Percentiles rank a stretch among this genome's conserved stretches.
phyloP scores from a whole-genome alignment of 2,113 vertebrate genomes.

The Peromyscus polionotus region DNA sequence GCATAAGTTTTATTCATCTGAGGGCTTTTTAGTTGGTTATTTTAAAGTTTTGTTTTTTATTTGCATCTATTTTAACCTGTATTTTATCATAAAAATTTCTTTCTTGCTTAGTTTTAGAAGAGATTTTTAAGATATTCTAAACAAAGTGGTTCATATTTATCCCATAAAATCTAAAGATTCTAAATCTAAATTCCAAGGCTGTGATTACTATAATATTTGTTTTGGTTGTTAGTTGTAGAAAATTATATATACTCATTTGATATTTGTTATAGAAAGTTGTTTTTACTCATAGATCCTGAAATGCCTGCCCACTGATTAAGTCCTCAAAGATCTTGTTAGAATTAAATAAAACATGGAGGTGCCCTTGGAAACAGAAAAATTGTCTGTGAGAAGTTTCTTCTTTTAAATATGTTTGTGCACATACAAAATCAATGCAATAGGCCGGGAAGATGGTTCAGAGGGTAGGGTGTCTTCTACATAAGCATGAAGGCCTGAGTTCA shows the following conservation, averaged over 20 bases:
- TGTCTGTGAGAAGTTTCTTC: neutral
- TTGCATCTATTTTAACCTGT: neutral
- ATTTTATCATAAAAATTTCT: neutral
- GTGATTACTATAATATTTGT: neutral
- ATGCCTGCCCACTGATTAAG: neutral
- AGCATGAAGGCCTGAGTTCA: neutral
- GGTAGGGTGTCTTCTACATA: neutral
- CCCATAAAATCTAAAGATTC: slow-evolving; percentile 13
- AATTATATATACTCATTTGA: slow-evolving; percentile 20
- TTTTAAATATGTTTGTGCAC: neutral
- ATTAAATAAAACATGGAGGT: neutral
- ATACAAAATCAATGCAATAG: neutral
- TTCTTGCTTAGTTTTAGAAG: neutral
- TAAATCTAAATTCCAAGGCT: slow-evolving; percentile 31
- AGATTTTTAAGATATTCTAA: neutral
- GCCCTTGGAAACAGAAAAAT: neutral
- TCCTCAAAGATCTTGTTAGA: slow-evolving; percentile 11
- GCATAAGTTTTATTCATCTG: neutral
- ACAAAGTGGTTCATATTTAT: neutral
- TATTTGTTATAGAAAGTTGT: slow-evolving; percentile 6
- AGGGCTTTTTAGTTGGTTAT: neutral
- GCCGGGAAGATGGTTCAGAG: neutral
- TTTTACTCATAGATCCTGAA: slow-evolving; percentile 16
- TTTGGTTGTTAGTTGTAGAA: slow-evolving; percentile 1
- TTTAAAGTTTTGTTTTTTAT: neutral